Evolutionary conservation across 1,140 invertebrate species (phyloP).

Genomic region (Thaumatotibia leucotreta): DNA sequence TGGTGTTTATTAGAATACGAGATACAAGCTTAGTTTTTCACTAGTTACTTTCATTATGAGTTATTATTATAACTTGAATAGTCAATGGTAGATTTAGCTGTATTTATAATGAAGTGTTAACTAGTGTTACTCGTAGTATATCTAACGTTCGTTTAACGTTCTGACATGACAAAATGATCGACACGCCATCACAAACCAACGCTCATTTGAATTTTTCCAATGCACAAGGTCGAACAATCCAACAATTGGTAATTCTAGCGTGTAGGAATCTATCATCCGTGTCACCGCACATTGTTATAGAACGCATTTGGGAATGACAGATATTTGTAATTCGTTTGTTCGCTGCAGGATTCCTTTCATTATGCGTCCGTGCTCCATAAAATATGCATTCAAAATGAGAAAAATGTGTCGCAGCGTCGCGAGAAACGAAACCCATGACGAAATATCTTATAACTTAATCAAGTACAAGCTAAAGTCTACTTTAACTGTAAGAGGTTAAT

Average conservation of each 20-base stretch:
- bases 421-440: constrained; percentile 16
- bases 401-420: constrained; percentile 66
- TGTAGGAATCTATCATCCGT: constrained; percentile 7
- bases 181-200: background rate
- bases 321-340: constrained; percentile 54
- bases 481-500: background rate
- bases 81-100: no score
- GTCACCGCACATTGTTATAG: constrained; percentile 3
- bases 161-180: background rate
- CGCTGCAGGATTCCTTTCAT: constrained; percentile 55
- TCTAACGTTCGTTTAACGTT: background rate
- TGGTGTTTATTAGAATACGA: no score
- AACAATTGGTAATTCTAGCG: background rate
- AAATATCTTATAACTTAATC: constrained; percentile 16
- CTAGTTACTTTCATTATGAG: no score
- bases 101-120: no score
- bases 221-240: background rate
- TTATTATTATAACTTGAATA: no score
- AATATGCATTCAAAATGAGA: constrained; percentile 71
- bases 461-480: background rate
- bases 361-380: constrained; percentile 62
- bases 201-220: constrained; percentile 3
- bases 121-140: no score
- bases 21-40: no score
- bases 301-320: constrained; percentile 2